These are phyloP conservation scores for Protosalanx chinensis DNA, from an alignment of 2,797 vertebrate genomes.

Conservation along the genomic window DNA sequence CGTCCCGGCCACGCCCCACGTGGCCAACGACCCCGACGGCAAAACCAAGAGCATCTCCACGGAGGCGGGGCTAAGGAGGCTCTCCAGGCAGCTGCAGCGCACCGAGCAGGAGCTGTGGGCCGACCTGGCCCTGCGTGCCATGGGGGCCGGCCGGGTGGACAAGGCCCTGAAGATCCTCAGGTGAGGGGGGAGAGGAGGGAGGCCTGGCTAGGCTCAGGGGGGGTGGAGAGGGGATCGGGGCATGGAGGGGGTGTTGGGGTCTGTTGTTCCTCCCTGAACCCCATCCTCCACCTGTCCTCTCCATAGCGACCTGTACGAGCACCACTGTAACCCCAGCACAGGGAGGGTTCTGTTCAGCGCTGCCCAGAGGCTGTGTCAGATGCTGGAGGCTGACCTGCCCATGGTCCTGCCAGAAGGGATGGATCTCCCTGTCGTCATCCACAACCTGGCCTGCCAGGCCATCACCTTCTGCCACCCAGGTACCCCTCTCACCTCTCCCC, in stretches of 20 bases:
- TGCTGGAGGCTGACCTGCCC: constrained; percentile 81
- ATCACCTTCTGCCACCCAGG: constrained; percentile 85
- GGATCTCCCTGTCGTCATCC: constrained; percentile 82
- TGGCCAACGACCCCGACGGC: constrained; percentile 53
- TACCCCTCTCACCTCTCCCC: constrained; percentile 52
- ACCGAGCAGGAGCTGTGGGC: constrained; percentile 81
- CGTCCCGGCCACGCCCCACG: constrained; percentile 31
- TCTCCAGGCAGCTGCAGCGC: constrained; percentile 80
- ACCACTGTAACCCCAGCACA: constrained; percentile 74
- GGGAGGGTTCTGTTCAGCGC: constrained; percentile 82
- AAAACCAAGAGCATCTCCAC: constrained; percentile 65
- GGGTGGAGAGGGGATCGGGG: not conserved
- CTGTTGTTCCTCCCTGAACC: not conserved
- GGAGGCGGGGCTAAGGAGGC: constrained; percentile 73
- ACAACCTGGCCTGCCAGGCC: constrained; percentile 84
- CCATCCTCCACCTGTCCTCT: not conserved
- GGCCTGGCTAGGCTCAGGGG: not conserved
- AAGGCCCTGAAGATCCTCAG: constrained; percentile 84
- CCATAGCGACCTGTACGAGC: constrained; percentile 75
- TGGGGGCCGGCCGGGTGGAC: constrained; percentile 79
- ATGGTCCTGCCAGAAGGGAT: constrained; percentile 76
- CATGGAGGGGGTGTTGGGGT: not conserved
- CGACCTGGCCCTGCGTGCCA: constrained; percentile 79
- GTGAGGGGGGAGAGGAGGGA: constrained; percentile 54
- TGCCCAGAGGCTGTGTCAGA: constrained; percentile 85